Percentiles rank a stretch among this genome's conserved stretches.
These are phyloP conservation scores for Hypomecis punctinalis DNA, from an alignment of 2,888 invertebrate genomes.

Conservation along the genomic window DNA sequence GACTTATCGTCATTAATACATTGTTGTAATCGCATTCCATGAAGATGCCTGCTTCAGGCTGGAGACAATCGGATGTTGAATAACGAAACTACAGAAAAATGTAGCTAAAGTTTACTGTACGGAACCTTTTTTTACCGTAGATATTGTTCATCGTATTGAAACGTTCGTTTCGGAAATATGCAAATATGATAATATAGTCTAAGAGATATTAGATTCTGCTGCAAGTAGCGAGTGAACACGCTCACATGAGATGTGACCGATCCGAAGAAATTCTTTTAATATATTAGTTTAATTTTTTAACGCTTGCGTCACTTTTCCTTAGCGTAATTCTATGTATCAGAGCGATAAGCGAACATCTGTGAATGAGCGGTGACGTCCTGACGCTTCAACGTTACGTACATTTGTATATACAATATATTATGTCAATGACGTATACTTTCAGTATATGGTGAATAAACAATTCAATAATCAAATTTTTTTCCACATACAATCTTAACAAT, in stretches of 20 bases:
- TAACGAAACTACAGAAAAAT: slow-evolving; percentile 15
- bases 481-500: background rate
- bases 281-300: slow-evolving; percentile 45
- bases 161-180: slow-evolving; percentile 1
- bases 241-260: slow-evolving; percentile 23
- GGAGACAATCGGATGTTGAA: slow-evolving; percentile 2
- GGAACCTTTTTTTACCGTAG: slow-evolving; percentile 5
- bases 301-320: slow-evolving; percentile 58
- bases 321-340: slow-evolving; percentile 54
- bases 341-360: slow-evolving; percentile 51
- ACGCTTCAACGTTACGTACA: slow-evolving; percentile 39
- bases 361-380: slow-evolving; percentile 45
- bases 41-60: slow-evolving; percentile 17
- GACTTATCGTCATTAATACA: slow-evolving; percentile 34
- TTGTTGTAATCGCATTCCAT: slow-evolving; percentile 42
- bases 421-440: background rate
- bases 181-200: background rate
- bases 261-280: slow-evolving; percentile 37
- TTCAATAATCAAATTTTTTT: too few relatives aligned
- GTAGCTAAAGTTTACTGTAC: slow-evolving; percentile 12
- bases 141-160: background rate
- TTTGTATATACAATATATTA: slow-evolving; percentile 4
- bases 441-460: too few relatives aligned
- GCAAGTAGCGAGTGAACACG: slow-evolving; percentile 7
- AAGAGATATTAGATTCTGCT: slow-evolving; percentile 7